phyloP scores from a whole-genome alignment of 2,888 invertebrate species.

The Andrena trimmerana region DNA sequence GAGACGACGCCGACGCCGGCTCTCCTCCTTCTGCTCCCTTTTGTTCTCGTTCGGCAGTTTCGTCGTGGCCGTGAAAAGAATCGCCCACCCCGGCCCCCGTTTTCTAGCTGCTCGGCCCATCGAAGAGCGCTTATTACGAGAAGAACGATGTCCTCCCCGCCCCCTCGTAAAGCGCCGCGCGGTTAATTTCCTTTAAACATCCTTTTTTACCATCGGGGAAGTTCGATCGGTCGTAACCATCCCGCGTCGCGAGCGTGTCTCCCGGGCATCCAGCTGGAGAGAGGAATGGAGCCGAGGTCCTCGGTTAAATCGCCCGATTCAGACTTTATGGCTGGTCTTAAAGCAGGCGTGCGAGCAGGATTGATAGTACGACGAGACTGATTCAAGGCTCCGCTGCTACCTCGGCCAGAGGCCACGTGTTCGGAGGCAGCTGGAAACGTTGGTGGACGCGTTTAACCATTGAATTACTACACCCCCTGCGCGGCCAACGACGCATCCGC shows the following conservation, averaged over 20 bases:
- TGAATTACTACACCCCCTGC: slow-evolving; percentile 18
- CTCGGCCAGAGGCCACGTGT: slow-evolving; percentile 41
- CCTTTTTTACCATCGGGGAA: slow-evolving; percentile 19
- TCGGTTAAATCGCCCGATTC: slow-evolving; percentile 67
- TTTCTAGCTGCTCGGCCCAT: not conserved
- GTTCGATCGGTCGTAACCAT: slow-evolving; percentile 43
- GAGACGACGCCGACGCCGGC: not conserved
- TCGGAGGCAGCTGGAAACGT: slow-evolving; percentile 29
- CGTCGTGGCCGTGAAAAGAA: not conserved
- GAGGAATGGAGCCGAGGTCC: slow-evolving; percentile 31
- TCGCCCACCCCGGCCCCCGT: not conserved
- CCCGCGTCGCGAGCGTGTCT: slow-evolving; percentile 9
- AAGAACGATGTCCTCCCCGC: not conserved
- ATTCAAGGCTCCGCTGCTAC: slow-evolving; percentile 49
- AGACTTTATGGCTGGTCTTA: slow-evolving; percentile 62
- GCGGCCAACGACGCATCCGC: not conserved
- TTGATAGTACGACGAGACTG: slow-evolving; percentile 63
- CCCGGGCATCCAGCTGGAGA: slow-evolving; percentile 4
- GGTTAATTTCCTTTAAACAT: slow-evolving; percentile 30
- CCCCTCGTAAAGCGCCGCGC: not conserved
- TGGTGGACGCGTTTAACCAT: slow-evolving; percentile 16
- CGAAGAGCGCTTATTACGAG: slow-evolving; percentile 18
- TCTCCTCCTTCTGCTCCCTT: not conserved
- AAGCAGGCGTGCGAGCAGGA: slow-evolving; percentile 52
- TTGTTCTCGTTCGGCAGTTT: not conserved